Evolutionary conservation across 2,113 vertebrate species (phyloP), one percentile per base, ranked within the genome.

Genomic region (Elachura formosa): DNA sequence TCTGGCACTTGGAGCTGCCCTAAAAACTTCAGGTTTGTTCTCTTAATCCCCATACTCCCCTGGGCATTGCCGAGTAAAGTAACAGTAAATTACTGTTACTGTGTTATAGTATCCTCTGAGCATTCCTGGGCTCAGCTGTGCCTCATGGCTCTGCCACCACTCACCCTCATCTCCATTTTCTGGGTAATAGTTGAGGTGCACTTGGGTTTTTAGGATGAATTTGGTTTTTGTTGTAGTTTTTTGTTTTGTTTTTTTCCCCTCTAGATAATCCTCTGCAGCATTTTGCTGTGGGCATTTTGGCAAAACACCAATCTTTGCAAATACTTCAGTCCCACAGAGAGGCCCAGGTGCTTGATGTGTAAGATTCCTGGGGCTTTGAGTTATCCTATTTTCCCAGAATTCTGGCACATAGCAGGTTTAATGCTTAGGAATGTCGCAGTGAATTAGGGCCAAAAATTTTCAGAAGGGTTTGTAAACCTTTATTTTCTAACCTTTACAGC

Each of bases 101-200:
- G n/a, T 34, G 14, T 11, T 11, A 25, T 10, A 8, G 22, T 78
- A 36, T 5, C 67, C 76, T 63, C 72, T 1, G 58, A 84, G 76
- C 62, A 63, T 5, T 62, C 26, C 26, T 4, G 43, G 31, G 31
- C 9, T 14, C 45, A 40, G 54, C 59, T 3, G 10, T 15, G 40
- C 58, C 28, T 38, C 1, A 0, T 0, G 28, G 25, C 49, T 28
- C 46, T 11, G 67, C 1, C 59, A 10, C 21, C 0, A 0, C 69
- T 33, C 74, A 17, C 51, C 52, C 38, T 76, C 15, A 1, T 10
- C 67, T 59, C 51, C 12, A 8, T 41, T 33, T 19, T 1, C 2
- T 3, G 7, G n/a, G 4, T 46, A 33, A 2, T 1, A 21, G 14
- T 18, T 81, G 33, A 67, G 26, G 22, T 6, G 11, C 28, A 5